phyloP scores from a whole-genome alignment of 2,888 invertebrate species.

The Hoplodrina ambigua region DNA sequence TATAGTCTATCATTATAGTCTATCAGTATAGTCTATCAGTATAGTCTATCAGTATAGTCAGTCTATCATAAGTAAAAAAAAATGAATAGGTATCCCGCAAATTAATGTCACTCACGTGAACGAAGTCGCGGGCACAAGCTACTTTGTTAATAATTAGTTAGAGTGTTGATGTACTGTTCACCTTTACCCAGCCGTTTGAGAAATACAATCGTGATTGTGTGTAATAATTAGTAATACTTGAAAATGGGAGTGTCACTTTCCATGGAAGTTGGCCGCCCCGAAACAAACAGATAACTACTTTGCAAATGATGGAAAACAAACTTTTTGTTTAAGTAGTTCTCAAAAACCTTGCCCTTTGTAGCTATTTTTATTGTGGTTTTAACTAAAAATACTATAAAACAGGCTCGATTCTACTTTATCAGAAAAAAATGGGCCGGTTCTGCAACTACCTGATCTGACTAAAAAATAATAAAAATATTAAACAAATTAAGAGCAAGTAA shows the following conservation, averaged over 20 bases:
- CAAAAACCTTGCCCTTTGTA: conserved; percentile 1
- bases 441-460: too few species aligned
- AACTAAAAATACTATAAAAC: neutral
- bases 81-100: too few species aligned
- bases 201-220: neutral
- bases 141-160: neutral
- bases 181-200: neutral
- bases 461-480: too few species aligned
- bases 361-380: too few species aligned
- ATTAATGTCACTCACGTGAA: too few species aligned
- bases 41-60: too few species aligned
- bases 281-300: conserved; percentile 31
- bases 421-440: neutral
- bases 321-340: conserved; percentile 10
- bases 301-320: conserved; percentile 32
- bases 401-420: too few species aligned
- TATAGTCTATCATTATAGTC: too few species aligned
- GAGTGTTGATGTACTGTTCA: neutral
- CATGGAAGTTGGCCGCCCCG: neutral
- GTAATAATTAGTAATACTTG: neutral
- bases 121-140: too few species aligned
- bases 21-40: too few species aligned
- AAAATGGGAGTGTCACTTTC: conserved; percentile 11
- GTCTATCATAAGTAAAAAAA: too few species aligned
- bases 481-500: too few species aligned